Percentiles rank a stretch among this genome's conserved stretches.
Conservation (phyloP, 1,140 invertebrate genomes). For the Cardiocondyla obscurior region DNA sequence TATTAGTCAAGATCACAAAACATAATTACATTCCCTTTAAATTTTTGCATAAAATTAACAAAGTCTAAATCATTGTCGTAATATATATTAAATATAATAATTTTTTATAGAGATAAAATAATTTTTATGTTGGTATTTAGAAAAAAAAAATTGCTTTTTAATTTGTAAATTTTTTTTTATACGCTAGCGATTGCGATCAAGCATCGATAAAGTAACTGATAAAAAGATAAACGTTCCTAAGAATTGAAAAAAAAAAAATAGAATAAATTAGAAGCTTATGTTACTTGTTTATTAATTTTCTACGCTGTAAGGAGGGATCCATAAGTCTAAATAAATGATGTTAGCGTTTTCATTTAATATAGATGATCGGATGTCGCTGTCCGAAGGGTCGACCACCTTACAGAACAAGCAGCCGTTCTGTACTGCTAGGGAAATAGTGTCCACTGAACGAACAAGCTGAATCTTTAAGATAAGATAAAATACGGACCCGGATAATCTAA, state of each 20-base stretch:
- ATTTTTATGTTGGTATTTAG: not conserved
- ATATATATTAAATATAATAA: not conserved
- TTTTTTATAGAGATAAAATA: not conserved
- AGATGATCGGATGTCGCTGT: slow-evolving; percentile 43
- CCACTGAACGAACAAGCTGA: slow-evolving; percentile 5
- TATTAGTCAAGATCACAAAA: not conserved
- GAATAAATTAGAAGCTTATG: not conserved
- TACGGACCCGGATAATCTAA: slow-evolving; percentile 62
- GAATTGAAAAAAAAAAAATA: slow-evolving; percentile 11
- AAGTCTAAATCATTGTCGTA: not conserved
- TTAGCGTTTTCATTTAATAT: slow-evolving; percentile 42
- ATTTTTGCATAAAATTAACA: not conserved
- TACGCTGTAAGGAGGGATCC: not conserved
- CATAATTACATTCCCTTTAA: not conserved
- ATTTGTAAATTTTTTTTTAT: not conserved
- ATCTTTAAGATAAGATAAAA: slow-evolving; percentile 69
- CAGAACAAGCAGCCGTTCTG: slow-evolving; percentile 50
- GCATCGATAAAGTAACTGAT: not conserved
- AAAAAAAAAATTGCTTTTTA: not conserved
- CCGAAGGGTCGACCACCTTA: slow-evolving; percentile 58
- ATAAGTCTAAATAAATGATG: slow-evolving; percentile 19
- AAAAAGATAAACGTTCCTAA: not conserved
- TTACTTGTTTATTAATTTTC: slow-evolving; percentile 31
- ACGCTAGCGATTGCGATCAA: not conserved
- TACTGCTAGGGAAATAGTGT: slow-evolving; percentile 45